Base-by-base conservation (phyloP, 2,797 vertebrate species). In the Acanthurus tractus region DNA sequence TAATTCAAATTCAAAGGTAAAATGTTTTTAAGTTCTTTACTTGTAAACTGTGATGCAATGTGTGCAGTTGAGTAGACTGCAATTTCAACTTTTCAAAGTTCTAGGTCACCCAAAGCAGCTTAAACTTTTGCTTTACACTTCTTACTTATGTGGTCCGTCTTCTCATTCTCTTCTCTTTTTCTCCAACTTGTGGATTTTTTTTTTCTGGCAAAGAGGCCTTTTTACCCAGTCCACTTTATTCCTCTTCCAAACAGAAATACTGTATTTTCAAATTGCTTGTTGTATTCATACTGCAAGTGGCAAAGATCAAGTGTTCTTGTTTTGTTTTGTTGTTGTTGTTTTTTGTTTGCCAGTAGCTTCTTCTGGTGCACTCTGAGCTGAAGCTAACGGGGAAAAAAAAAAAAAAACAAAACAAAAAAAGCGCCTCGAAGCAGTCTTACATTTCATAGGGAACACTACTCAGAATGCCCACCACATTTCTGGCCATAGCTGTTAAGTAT, bases 241-340 rank as follows among this genome's bases (percentile, higher is more conserved):
- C 59, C 61, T 80, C 50, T 61, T 66, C 69, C 66, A 83, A 82
- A 79, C 49, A 86, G 62, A 91, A 84, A 80, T 55, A 56, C 46
- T 68, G 23, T 55, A 66, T 81, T 83, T 82, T 72, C 49, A 74
- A 78, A 62, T 67, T 72, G 13, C 56, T 69, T 71, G 59, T 64
- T 66, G n/a, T 79, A 84, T 89, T 82, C 75, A 84, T 74, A 52
- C 63, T 79, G 70, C 20, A 70, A 82, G 63, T 78, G 59, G 57
- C 69, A 85, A 62, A 84, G 84, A 91, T 90, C 78, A 84, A 81
- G 74, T 64, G 63, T 70, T 53, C 75, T 70, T 71, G 62, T 74
- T 20, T 42, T 8, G 9, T 9, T 6, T 7, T 42, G 67, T 78
- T 84, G 82, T 63, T 40, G 38, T 12, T 40, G 8, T 62, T 17